Evolutionary conservation across 2,888 invertebrate genomes (phyloP), one percentile per base, ranked within the genome.

Genomic region (Ethmia dodecea): DNA sequence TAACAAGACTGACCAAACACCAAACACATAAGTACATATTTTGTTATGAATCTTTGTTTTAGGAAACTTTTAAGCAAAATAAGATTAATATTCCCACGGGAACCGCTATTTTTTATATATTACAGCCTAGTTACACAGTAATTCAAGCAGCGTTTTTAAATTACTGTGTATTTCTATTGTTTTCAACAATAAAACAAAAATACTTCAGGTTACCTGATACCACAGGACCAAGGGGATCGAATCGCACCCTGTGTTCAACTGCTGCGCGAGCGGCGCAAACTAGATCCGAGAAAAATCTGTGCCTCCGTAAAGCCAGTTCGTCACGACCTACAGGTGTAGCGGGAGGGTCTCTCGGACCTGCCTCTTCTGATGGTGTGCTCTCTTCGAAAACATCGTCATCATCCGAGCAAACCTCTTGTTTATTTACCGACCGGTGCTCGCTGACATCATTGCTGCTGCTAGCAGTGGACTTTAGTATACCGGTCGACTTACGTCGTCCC

Each of bases 271-370:
- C 91, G 50, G 92, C 92, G 52, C 89, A 88, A 46, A 94, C 88
- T 40, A 94, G 87, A 62, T 94, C 94, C 34, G 93, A 92, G 75
- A 93, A 93, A 73, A 94, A 91, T 54, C 93, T 88, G 70, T 93
- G 93, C 37, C 93, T 88, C 43, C 92, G 88, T 52, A 94, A 72
- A 44, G 93, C 94, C 51, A 94, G 76, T 64, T 94, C 93, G 71
- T 94, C 94, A 38, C 92, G 89, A 35, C 93, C 93, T 28, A 94
- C 91, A 10, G 93, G 94, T 38, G 93, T 93, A 36, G 92, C 93
- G 29, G 93, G 93, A 47, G 91, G 90, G 45, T 91, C 90, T 43
- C 79, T 81, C 43, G 89, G 86, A n/a, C 89, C 89, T 34, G 89
- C 89, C 26, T 65, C 55, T 45, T 67, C 75, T 28, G 69, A 66